phyloP scores from a whole-genome alignment of 2,797 vertebrate genomes.

The Hafferia zeledoni region DNA sequence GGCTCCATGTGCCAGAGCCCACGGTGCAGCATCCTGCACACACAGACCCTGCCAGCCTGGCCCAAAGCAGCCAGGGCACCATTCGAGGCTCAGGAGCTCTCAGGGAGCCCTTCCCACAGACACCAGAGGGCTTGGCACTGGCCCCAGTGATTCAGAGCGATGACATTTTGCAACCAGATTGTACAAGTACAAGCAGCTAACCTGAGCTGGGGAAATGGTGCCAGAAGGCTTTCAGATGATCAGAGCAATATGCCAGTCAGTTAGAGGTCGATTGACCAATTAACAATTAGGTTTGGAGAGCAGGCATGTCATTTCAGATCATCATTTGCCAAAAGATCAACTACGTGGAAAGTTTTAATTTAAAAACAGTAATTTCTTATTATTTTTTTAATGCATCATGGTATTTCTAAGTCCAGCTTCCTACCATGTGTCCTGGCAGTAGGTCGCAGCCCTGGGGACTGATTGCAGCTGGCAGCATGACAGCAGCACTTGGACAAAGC shows the following conservation, averaged over 20 bases:
- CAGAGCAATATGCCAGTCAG: slow-evolving; percentile 50
- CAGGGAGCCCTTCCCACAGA: background rate
- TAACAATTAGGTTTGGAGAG: slow-evolving; percentile 39
- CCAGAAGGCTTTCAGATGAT: slow-evolving; percentile 50
- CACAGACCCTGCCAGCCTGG: background rate
- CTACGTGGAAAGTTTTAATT: slow-evolving; percentile 33
- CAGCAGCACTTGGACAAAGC: background rate
- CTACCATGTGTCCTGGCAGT: background rate
- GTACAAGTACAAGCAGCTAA: slow-evolving; percentile 27
- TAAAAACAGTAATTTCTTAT: background rate
- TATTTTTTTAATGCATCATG: background rate
- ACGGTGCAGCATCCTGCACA: background rate
- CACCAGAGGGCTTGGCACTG: background rate
- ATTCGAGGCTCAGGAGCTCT: background rate
- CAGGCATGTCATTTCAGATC: background rate
- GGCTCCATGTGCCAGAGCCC: fast-evolving
- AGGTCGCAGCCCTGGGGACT: slow-evolving; percentile 13
- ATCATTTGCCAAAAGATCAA: slow-evolving; percentile 35
- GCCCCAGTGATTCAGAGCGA: slow-evolving; percentile 27
- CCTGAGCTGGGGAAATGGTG: background rate
- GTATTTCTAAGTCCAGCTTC: background rate
- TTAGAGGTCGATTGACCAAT: slow-evolving; percentile 61
- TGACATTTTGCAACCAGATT: slow-evolving; percentile 59
- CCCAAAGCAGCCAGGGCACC: background rate
- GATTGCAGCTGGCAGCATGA: slow-evolving; percentile 2